phyloP scores from a whole-genome alignment of 2,888 invertebrate genomes.

The Halictus quadricinctus region DNA sequence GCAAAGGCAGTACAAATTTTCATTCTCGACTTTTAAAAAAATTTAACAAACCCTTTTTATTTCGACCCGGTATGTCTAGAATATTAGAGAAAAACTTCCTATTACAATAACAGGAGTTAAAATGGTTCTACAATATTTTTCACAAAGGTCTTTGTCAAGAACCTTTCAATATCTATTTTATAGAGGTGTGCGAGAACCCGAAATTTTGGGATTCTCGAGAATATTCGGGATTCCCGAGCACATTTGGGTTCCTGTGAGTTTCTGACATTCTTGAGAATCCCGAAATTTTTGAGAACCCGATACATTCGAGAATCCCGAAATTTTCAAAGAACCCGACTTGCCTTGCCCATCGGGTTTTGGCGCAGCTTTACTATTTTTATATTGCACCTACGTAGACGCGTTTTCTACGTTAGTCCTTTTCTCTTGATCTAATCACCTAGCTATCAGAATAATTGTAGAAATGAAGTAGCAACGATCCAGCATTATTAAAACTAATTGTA shows the following conservation, averaged over 20 bases:
- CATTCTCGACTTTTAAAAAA: not conserved
- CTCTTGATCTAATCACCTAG: conserved; percentile 27
- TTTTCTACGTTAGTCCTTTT: conserved; percentile 6
- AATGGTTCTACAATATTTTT: not conserved
- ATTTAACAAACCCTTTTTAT: not conserved
- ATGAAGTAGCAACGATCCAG: conserved; percentile 27
- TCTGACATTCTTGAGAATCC: too few relatives aligned
- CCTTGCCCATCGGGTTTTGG: not conserved
- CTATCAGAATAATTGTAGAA: conserved; percentile 28
- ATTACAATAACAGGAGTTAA: not conserved
- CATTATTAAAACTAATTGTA: conserved; percentile 23
- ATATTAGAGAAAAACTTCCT: not conserved
- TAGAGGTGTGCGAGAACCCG: too few relatives aligned
- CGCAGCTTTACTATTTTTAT: not conserved
- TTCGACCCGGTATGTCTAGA: not conserved
- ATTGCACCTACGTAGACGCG: conserved; percentile 27
- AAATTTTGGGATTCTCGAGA: too few relatives aligned
- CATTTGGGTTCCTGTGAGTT: too few relatives aligned
- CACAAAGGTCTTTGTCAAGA: not conserved
- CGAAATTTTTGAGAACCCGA: too few relatives aligned
- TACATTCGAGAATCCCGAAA: too few relatives aligned
- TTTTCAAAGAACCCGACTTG: too few relatives aligned
- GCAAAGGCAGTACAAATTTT: conserved; percentile 3
- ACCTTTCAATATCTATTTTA: not conserved
- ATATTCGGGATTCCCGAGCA: too few relatives aligned